Base-by-base conservation (phyloP, 2,113 vertebrate species). In the Nematolebias whitei region DNA sequence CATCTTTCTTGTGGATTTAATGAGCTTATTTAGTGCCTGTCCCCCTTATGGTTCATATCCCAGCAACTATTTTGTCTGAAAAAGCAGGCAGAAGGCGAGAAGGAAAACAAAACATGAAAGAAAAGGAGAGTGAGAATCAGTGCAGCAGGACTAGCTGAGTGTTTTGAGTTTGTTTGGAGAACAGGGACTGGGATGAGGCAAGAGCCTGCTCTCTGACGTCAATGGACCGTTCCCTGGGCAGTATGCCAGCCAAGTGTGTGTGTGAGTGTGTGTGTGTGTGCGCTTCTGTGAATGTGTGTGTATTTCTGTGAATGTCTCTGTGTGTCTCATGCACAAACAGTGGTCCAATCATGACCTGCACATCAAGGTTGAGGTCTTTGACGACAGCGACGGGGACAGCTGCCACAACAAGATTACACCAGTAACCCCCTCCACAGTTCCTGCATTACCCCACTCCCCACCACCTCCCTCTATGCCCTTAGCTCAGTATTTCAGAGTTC, bases 161-260 rank as follows among this genome's bases (percentile, higher is more conserved):
- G 89, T 90, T 90, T 90, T 78, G 87, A 87, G 89, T 88, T 92
- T 94, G 91, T 94, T 94, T 93, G 88, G 91, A 92, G 88, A 92
- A 89, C 86, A 89, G 87, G 86, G 87, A 90, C 89, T 83, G 79
- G 73, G 90, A 93, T 93, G 92, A 93, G 90, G 90, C 89, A 91
- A 93, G 88, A 91, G 86, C 78, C 56, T 68, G 85, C 45, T 71
- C 87, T 92, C 89, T 94, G 92, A 94, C 93, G 93, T 94, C 92
- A 94, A 93, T 93, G 84, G 82, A 86, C 82, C 82, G 88, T 92
- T 93, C 93, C 91, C 91, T 85, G 90, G 93, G 92, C 88, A 68
- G 65, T 52, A 57, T 81, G 92, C 93, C 93, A 93, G 64, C 76
- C 44, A 40, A 51, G 68, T 68, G 70, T 80, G 63, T 74, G 70